phyloP scores from a whole-genome alignment of 2,888 invertebrate genomes.

The Exephanes ischioxanthus region DNA sequence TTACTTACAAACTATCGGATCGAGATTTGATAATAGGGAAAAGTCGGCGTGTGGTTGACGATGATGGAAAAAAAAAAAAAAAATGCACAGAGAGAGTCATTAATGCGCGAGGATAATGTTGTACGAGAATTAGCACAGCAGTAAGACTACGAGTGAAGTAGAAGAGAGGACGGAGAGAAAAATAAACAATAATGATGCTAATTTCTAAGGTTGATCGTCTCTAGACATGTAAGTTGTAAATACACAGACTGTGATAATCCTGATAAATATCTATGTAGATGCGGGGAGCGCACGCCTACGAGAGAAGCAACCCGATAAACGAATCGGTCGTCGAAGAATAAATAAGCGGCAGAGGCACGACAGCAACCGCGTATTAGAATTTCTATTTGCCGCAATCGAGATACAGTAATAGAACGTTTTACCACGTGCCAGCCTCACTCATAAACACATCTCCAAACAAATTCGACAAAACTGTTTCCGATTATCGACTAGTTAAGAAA shows the following conservation, averaged over 20 bases:
- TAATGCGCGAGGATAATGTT: not conserved
- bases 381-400: conserved; percentile 42
- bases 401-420: not conserved
- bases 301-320: conserved; percentile 31
- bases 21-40: conserved; percentile 43
- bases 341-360: conserved; percentile 22
- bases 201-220: conserved; percentile 66
- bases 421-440: conserved; percentile 19
- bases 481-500: too few relatives aligned
- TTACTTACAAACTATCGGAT: conserved; percentile 5
- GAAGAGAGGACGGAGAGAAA: not conserved
- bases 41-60: conserved; percentile 36
- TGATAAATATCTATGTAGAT: conserved; percentile 79
- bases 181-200: conserved; percentile 53
- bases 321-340: conserved; percentile 48
- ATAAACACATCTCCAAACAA: conserved; percentile 33
- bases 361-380: conserved; percentile 40
- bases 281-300: conserved; percentile 70
- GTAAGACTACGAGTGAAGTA: not conserved
- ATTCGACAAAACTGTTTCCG: conserved; percentile 13
- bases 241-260: conserved; percentile 85
- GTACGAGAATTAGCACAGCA: not conserved
- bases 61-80: conserved; percentile 1
- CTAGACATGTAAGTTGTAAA: conserved; percentile 82
- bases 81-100: not conserved